A percentile compares a stretch with the other conserved stretches of the same genome.
Conservation (phyloP, 2,888 invertebrate genomes). For the Polyommatus iphigenia region DNA sequence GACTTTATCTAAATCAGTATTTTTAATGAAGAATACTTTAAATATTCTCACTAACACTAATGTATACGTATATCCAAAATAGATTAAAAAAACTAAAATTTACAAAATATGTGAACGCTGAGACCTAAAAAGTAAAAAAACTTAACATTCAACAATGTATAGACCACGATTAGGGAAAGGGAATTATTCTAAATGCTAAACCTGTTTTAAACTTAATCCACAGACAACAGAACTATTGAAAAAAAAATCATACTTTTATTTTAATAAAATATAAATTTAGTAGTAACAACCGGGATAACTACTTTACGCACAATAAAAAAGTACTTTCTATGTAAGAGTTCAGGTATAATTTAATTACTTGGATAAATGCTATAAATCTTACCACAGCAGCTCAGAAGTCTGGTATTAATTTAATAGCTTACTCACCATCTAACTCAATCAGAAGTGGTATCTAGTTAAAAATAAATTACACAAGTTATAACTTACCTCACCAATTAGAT, state of each 20-base stretch:
- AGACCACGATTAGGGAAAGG: background rate
- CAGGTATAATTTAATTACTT: background rate
- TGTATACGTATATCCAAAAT: too few species aligned
- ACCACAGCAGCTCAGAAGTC: background rate
- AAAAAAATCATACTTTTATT: too few species aligned
- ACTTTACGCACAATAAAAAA: background rate
- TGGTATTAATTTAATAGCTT: slow-evolving; percentile 7
- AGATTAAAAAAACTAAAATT: too few species aligned
- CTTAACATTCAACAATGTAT: background rate
- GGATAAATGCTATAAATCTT: background rate
- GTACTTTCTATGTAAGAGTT: too few species aligned
- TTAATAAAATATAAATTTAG: too few species aligned
- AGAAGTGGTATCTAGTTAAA: slow-evolving; percentile 3
- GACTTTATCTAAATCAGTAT: too few species aligned
- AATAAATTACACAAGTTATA: slow-evolving; percentile 9
- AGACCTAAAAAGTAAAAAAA: too few species aligned
- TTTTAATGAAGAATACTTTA: too few species aligned
- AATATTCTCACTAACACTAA: too few species aligned
- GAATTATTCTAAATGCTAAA: background rate
- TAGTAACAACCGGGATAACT: background rate
- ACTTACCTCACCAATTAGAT: slow-evolving; percentile 14
- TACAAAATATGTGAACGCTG: too few species aligned
- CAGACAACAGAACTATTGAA: too few species aligned
- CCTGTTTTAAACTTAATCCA: too few species aligned
- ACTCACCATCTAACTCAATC: background rate